Base-by-base conservation (phyloP, 2,888 invertebrate genomes). In the Drosophila koepferae region DNA sequence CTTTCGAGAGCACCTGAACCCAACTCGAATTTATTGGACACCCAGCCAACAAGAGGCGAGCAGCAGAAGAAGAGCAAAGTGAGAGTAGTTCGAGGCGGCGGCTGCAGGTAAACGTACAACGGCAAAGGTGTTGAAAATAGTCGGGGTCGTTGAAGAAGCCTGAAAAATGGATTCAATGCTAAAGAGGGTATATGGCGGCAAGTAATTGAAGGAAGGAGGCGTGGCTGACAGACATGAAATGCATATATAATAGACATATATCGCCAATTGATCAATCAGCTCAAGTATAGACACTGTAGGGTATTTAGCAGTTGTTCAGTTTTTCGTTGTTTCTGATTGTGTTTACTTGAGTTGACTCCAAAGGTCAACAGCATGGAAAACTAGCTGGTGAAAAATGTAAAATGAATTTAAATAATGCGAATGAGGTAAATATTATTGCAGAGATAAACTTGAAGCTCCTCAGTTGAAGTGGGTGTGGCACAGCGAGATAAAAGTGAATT, bases 1-100 rank as follows among this genome's bases (percentile, higher is more conserved):
- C 72, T 62, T 51, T 59, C 10, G n/a, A 60, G 43, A 71, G 58
- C 86, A 82, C 72, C 86, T 80, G 81, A 85, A 65, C 46, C 56
- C 63, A 58, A 67, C 77, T 48, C 51, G 64, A 71, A 67, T 67
- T 67, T 71, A 68, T 68, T 62, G 54, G 63, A 54, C 58, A 73
- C n/a, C 31, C 46, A 53, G 56, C 49, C 71, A 68, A 58, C 20
- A 20, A 74, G 28, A 67, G 28, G 16, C 43, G 44, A 72, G 74
- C 56, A 44, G 23, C 2, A 23, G 23, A 23, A 23, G 23, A 3
- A 28, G 31, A 14, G 34, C 34, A 44, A 5, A 10, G 48, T 43
- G 7, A 66, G 34, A 18, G 12, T 43, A 34, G 40, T 55, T 59
- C 44, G 38, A 41, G 46, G 55, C 58, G 38, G 40, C 31, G 46